Conservation (phyloP, 1,140 invertebrate genomes). For the Zaprionus camerounensis region DNA sequence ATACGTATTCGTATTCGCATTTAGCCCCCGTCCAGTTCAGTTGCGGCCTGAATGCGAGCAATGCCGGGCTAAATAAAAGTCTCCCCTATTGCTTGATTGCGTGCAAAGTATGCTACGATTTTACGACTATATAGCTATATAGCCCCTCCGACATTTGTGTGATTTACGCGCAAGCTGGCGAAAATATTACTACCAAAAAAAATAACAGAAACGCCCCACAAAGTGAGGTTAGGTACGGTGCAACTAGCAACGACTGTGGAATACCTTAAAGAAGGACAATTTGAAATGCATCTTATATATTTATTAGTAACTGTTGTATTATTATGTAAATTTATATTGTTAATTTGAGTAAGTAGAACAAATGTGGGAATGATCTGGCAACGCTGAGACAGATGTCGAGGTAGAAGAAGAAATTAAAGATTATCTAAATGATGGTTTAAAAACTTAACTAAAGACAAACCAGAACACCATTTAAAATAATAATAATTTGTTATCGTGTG, state of each 20-base stretch:
- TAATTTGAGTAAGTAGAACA: no score
- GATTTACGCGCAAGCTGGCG: constrained; percentile 65
- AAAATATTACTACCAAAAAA: constrained; percentile 40
- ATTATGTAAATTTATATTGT: no score
- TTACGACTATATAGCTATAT: constrained; percentile 38
- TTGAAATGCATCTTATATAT: no score
- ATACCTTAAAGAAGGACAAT: background rate
- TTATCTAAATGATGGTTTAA: no score
- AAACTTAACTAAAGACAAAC: no score
- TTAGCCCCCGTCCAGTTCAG: background rate
- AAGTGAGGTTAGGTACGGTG: background rate
- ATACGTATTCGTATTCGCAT: constrained; percentile 19
- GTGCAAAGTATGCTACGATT: constrained; percentile 58
- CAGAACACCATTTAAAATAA: no score
- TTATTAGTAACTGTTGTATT: no score
- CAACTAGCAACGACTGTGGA: background rate
- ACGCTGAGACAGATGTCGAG: no score
- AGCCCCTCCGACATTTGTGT: constrained; percentile 67
- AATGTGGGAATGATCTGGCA: no score
- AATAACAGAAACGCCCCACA: constrained; percentile 13
- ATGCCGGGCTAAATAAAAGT: constrained; percentile 47
- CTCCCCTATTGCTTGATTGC: constrained; percentile 48
- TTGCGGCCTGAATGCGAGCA: constrained; percentile 1
- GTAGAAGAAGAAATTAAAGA: no score
- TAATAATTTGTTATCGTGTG: no score